Percentiles rank a stretch among this genome's conserved stretches.
Conservation (phyloP, 2,888 invertebrate genomes). For the Drosophila stalkeri region DNA sequence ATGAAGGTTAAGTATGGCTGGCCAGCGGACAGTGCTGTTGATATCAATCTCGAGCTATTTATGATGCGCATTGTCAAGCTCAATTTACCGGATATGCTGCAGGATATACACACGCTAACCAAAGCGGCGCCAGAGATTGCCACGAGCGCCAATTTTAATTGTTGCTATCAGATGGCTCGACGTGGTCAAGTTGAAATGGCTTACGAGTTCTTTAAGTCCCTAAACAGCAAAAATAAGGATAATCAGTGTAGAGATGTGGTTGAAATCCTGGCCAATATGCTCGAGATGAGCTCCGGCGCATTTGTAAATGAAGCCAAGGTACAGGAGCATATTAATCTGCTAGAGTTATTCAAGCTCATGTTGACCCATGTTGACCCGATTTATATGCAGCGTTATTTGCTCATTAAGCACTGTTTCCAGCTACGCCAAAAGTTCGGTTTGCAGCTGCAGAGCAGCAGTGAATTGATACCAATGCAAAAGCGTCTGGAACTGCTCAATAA, state of each 20-base stretch:
- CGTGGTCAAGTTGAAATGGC: conserved; percentile 82
- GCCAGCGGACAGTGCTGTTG: conserved; percentile 78
- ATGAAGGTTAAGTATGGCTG: conserved; percentile 85
- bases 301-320: conserved; percentile 48
- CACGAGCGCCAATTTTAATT: conserved; percentile 82
- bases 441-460: conserved; percentile 47
- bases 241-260: conserved; percentile 74
- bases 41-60: conserved; percentile 81
- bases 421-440: conserved; percentile 74
- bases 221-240: conserved; percentile 64
- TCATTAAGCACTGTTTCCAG: conserved; percentile 74
- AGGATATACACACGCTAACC: conserved; percentile 81
- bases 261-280: conserved; percentile 67
- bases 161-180: conserved; percentile 83
- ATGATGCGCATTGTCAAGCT: conserved; percentile 84
- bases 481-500: conserved; percentile 68
- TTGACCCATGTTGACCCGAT: conserved; percentile 51
- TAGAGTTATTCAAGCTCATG: conserved; percentile 82
- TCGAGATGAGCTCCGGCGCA: conserved; percentile 59
- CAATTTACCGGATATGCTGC: conserved; percentile 83
- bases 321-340: conserved; percentile 68
- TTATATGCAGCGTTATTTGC: conserved; percentile 63
- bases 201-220: conserved; percentile 76
- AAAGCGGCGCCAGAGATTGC: conserved; percentile 82
- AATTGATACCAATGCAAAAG: conserved; percentile 60